phyloP scores from a whole-genome alignment of 1,140 invertebrate genomes.

The Anoplolepis gracilipes region DNA sequence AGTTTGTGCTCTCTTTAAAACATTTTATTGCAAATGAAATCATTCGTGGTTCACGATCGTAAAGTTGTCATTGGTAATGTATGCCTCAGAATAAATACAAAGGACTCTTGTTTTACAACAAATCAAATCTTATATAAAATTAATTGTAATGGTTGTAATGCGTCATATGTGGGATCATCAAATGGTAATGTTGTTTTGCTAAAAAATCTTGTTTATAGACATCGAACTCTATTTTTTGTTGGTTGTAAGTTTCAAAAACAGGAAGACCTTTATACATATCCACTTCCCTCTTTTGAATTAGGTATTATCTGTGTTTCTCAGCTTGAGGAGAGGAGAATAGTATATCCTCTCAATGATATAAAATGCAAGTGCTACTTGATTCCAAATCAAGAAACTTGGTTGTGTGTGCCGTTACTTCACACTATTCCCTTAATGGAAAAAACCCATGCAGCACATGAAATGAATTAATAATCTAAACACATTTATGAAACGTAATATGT shows the following conservation, averaged over 20 bases:
- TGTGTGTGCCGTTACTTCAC: background rate
- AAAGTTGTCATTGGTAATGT: background rate
- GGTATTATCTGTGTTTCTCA: background rate
- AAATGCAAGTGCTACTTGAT: constrained; percentile 1
- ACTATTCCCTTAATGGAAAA: background rate
- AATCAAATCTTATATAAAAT: too few species aligned
- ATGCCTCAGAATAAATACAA: background rate
- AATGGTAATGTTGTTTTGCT: background rate
- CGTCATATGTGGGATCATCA: too few species aligned
- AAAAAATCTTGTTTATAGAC: background rate
- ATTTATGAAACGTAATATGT: background rate
- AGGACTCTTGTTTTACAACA: background rate
- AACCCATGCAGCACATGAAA: background rate
- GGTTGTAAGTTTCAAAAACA: background rate
- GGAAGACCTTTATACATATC: background rate
- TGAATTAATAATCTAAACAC: background rate
- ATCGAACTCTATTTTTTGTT: background rate
- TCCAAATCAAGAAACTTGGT: background rate
- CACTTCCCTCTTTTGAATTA: constrained; percentile 2
- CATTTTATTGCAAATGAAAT: background rate
- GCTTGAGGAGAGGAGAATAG: background rate
- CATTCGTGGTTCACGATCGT: background rate
- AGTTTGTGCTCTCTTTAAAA: background rate
- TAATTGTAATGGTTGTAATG: too few species aligned
- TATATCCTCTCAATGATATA: background rate